phyloP scores from a whole-genome alignment of 2,797 vertebrate species.

The Eospalax fontanierii region DNA sequence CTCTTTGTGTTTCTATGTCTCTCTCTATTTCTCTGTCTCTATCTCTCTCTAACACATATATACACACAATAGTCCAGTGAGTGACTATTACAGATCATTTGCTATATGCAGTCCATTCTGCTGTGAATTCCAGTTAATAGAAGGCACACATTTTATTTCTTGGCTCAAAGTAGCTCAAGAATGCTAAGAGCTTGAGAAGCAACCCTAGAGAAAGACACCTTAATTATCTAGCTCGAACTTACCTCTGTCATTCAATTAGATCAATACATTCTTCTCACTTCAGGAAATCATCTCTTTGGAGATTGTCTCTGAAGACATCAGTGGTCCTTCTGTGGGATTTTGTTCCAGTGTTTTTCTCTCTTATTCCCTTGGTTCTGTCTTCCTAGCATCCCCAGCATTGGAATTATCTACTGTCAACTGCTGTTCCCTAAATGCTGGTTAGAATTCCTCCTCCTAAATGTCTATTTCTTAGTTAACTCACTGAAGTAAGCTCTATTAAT shows the following conservation, averaged over 20 bases:
- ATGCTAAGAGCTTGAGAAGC: background rate
- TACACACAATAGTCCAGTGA: background rate
- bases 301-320: background rate
- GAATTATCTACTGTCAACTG: background rate
- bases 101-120: background rate
- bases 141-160: background rate
- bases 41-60: background rate
- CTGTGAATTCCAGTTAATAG: background rate
- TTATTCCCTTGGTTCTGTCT: background rate
- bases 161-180: background rate
- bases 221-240: background rate
- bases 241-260: background rate
- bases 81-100: background rate
- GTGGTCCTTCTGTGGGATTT: background rate
- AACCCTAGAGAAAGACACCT: background rate
- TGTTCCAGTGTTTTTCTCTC: background rate
- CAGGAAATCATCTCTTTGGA: background rate
- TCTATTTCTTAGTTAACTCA: conserved; percentile 44
- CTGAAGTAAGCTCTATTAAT: conserved; percentile 12
- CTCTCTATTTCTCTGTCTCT: too few species aligned
- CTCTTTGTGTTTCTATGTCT: too few species aligned
- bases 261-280: background rate
- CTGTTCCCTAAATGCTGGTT: background rate
- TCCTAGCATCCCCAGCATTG: background rate
- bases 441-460: background rate